These are phyloP conservation scores for Oreochromis spilurus DNA, from an alignment of 2,113 vertebrate species.

Conservation along the genomic window DNA sequence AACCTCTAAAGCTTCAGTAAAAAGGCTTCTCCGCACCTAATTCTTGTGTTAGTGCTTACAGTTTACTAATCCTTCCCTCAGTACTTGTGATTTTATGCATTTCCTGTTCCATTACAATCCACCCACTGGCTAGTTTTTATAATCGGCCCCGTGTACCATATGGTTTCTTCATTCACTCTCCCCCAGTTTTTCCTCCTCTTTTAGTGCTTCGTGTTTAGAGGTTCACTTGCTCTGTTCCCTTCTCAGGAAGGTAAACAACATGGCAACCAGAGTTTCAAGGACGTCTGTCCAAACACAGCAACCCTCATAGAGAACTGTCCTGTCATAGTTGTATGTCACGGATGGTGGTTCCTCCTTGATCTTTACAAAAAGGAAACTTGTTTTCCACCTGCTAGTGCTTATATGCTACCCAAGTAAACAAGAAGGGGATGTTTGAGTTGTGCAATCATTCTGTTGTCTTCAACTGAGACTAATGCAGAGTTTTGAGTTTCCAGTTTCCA, in stretches of 20 bases:
- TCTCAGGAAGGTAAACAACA: slow-evolving; percentile 15
- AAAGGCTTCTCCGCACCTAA: neutral
- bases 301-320: neutral
- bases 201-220: neutral
- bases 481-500: slow-evolving; percentile 6
- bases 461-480: neutral
- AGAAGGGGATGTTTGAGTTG: neutral
- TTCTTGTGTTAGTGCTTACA: neutral
- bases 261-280: neutral
- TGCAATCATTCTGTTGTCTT: slow-evolving; percentile 2
- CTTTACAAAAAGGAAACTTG: neutral
- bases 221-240: neutral
- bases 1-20: neutral
- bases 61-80: neutral
- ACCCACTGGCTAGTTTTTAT: slow-evolving; percentile 2
- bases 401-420: slow-evolving; percentile 10
- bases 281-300: slow-evolving; percentile 23
- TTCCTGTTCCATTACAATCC: neutral
- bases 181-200: neutral
- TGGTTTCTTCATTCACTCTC: slow-evolving; percentile 1
- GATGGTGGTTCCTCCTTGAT: neutral
- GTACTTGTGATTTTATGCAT: neutral
- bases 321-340: neutral
- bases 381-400: neutral
- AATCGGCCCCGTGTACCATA: neutral